A percentile compares a stretch with the other conserved stretches of the same genome.
These are phyloP conservation scores for Ascidia mentula DNA, from an alignment of 23 tunicate species.

Conservation along the genomic window DNA sequence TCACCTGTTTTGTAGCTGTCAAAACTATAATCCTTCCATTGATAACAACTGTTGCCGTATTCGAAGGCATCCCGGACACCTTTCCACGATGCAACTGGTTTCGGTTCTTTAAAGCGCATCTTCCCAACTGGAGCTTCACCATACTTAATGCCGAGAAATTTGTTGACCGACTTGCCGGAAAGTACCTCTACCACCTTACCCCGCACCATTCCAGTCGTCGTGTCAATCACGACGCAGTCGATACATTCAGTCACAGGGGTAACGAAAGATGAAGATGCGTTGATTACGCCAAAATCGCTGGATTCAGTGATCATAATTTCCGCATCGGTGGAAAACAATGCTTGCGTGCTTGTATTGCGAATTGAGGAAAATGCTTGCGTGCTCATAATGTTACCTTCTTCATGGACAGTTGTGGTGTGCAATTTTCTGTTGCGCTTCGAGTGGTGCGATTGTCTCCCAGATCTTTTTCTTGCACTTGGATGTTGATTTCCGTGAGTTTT, in stretches of 20 bases:
- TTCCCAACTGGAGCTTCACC: slow-evolving; percentile 59
- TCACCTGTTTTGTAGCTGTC: slow-evolving; percentile 31
- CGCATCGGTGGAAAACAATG: no score
- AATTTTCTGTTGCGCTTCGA: no score
- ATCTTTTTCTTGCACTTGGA: not conserved
- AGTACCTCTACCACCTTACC: slow-evolving; percentile 39
- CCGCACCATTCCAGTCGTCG: slow-evolving; percentile 25
- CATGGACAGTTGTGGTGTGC: no score
- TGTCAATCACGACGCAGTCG: not conserved
- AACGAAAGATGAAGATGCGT: not conserved
- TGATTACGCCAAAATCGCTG: no score
- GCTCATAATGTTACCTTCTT: no score
- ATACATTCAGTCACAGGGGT: not conserved
- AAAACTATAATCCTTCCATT: slow-evolving; percentile 70
- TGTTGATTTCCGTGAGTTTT: not conserved
- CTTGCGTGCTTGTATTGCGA: no score
- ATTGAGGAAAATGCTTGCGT: no score
- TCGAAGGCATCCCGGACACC: slow-evolving; percentile 33
- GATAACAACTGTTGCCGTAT: slow-evolving; percentile 46
- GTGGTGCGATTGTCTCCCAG: no score
- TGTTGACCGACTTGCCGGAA: slow-evolving; percentile 25
- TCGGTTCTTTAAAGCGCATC: slow-evolving; percentile 53
- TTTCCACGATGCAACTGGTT: slow-evolving; percentile 49
- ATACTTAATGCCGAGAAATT: slow-evolving; percentile 71
- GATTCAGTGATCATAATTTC: no score